Conservation (phyloP, 1,140 invertebrate genomes). For the Cydia fagiglandana region DNA sequence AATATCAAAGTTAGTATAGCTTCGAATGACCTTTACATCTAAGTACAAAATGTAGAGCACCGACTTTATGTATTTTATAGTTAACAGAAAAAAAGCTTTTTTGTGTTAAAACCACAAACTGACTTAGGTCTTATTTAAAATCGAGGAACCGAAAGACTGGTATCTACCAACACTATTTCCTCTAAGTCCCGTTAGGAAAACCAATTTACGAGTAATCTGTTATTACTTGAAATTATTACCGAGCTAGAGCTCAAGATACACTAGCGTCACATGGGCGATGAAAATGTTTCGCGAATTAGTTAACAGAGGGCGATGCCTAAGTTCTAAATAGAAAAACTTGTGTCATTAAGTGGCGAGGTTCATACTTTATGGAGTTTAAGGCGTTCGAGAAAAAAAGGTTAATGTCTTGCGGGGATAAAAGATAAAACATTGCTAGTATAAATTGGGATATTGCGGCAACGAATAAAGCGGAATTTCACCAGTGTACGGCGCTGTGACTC, state of each 20-base stretch:
- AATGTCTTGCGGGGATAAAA: not conserved
- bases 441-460: too few relatives aligned
- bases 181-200: not conserved
- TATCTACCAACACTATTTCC: not conserved
- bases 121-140: too few relatives aligned
- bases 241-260: not conserved
- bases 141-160: too few relatives aligned
- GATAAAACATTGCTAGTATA: constrained; percentile 5
- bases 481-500: too few relatives aligned
- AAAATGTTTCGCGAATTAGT: not conserved
- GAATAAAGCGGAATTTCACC: too few relatives aligned
- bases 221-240: not conserved
- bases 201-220: not conserved
- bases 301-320: constrained; percentile 23
- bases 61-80: too few relatives aligned
- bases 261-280: not conserved
- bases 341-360: constrained; percentile 14
- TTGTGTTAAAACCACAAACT: too few relatives aligned
- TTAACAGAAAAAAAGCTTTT: too few relatives aligned
- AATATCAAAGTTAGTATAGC: too few relatives aligned
- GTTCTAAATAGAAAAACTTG: constrained; percentile 32
- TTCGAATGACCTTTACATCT: too few relatives aligned
- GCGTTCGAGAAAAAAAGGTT: not conserved
- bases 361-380: constrained; percentile 19
- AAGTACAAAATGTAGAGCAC: too few relatives aligned